Evolutionary conservation across 2,113 vertebrate species (phyloP).

Genomic region (Alligator mississippiensis): DNA sequence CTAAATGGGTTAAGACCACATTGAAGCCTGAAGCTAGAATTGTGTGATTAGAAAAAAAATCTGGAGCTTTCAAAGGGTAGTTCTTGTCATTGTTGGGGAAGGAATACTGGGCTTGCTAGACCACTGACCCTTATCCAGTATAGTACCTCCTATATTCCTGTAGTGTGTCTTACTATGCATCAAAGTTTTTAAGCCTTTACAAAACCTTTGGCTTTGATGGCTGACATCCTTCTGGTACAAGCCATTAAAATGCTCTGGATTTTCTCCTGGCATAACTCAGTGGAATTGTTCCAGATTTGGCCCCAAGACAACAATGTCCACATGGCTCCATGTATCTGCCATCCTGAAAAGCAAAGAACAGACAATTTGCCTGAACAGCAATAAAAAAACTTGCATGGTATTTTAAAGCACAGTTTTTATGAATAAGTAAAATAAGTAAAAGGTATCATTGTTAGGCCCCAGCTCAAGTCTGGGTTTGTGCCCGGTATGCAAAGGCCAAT

Average conservation of each 20-base stretch:
- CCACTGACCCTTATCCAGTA: fast-evolving
- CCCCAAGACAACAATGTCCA: fast-evolving
- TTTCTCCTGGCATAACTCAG: not conserved
- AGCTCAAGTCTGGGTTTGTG: too few species aligned
- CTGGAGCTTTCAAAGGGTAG: not conserved
- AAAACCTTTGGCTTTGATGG: not conserved
- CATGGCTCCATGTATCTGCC: not conserved
- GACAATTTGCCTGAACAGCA: not conserved
- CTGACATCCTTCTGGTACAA: not conserved
- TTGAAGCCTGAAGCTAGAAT: not conserved
- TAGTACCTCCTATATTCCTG: fast-evolving
- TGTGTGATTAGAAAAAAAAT: not conserved
- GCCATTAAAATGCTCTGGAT: not conserved
- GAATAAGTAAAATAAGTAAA: not conserved
- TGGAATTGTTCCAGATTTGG: not conserved
- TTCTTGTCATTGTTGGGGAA: not conserved
- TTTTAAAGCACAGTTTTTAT: not conserved
- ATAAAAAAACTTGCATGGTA: not conserved
- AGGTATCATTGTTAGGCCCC: too few species aligned
- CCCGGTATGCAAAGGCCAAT: too few species aligned
- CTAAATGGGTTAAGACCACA: not conserved
- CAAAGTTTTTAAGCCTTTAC: not conserved
- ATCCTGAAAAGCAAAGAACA: not conserved
- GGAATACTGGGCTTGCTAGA: fast-evolving
- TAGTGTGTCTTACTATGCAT: fast-evolving